These are phyloP conservation scores for Agrenia bidenticulata DNA, from an alignment of 2,888 invertebrate genomes.

Conservation along the genomic window DNA sequence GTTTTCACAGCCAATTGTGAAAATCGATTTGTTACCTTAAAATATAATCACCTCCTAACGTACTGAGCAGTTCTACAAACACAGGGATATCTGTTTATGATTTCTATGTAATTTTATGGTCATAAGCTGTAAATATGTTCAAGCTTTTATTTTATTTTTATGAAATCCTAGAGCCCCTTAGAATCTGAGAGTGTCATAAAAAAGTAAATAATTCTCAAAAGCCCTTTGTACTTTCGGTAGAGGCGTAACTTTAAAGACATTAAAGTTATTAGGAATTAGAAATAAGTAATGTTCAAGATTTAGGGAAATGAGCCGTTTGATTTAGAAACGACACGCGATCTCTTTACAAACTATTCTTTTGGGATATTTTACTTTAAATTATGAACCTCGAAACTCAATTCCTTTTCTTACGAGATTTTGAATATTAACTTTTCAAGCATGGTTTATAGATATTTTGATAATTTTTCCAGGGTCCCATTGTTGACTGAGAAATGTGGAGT, in stretches of 20 bases:
- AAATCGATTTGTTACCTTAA: constrained; percentile 15
- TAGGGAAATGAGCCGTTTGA: not conserved
- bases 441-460: too few relatives aligned
- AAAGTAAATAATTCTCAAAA: too few relatives aligned
- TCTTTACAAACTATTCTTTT: not conserved
- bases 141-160: too few relatives aligned
- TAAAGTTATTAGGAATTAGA: constrained; percentile 1
- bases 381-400: too few relatives aligned
- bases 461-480: too few relatives aligned
- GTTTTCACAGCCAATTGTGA: constrained; percentile 19
- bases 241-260: not conserved
- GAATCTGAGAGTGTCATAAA: too few relatives aligned
- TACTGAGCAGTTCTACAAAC: constrained; percentile 10
- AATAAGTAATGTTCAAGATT: constrained; percentile 11
- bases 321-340: constrained; percentile 4
- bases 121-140: constrained; percentile 12
- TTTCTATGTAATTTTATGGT: not conserved
- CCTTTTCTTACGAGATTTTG: too few relatives aligned
- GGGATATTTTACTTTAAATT: too few relatives aligned
- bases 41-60: not conserved
- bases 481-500: too few relatives aligned
- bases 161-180: too few relatives aligned
- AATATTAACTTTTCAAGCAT: too few relatives aligned
- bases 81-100: not conserved
- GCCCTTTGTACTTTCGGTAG: too few relatives aligned